Conservation (phyloP, 2,113 vertebrate genomes). For the Canis aureus region DNA sequence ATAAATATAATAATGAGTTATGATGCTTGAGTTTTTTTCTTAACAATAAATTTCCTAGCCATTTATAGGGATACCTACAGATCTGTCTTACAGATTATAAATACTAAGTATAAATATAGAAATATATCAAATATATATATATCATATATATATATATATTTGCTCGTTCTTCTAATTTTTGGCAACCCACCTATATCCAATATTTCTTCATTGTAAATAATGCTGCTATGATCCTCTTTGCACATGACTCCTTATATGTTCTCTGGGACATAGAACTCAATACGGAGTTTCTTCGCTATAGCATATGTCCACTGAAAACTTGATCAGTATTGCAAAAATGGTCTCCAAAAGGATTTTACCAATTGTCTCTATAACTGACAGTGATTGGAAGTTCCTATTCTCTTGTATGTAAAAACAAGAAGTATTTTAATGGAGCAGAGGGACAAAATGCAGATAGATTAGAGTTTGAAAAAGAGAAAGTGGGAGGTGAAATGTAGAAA, state of each 20-base stretch:
- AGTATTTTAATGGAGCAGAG: not conserved
- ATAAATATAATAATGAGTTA: not conserved
- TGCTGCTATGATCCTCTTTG: not conserved
- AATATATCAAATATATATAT: not conserved
- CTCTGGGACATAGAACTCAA: not conserved
- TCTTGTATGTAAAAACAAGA: not conserved
- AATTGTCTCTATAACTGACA: not conserved
- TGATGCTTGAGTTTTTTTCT: not conserved
- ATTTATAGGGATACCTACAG: not conserved
- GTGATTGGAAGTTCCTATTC: not conserved
- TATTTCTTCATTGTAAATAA: constrained; percentile 26
- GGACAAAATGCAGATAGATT: not conserved
- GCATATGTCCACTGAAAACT: not conserved
- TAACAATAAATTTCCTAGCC: not conserved
- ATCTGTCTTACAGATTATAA: not conserved
- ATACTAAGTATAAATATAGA: not conserved
- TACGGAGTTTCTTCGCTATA: not conserved
- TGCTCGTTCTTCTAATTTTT: not conserved
- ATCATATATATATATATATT: not conserved
- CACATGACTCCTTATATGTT: not conserved
- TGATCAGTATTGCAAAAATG: not conserved
- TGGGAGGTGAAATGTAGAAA: not conserved
- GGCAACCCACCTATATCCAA: not conserved
- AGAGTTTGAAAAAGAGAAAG: not conserved
- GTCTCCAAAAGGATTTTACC: not conserved